Evolutionary conservation across 2,888 invertebrate genomes (phyloP), one percentile per base, ranked within the genome.

Genomic region (Drosophila suboccidentalis): DNA sequence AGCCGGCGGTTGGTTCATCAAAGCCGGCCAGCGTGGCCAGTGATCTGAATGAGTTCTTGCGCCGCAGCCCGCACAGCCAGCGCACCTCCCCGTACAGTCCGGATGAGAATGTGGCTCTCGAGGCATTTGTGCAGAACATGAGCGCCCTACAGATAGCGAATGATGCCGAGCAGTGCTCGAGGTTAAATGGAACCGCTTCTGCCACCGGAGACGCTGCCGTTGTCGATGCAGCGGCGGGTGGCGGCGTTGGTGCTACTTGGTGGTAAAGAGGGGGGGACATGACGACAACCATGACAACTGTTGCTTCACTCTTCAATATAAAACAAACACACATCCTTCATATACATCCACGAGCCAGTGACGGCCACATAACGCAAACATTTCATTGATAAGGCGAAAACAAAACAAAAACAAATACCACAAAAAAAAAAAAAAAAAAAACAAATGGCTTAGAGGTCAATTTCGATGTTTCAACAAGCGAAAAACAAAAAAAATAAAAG

Each of bases 11-110:
- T 6, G 61, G 67, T 57, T 86, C 90, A 1, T 86, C 90, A 1
- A 85, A 89, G 65, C 95, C 95, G 74, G 94, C 95, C 55, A 84
- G 89, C 53, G 89, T 84, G 38, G 82, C 74, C 92, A 94, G 97
- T 84, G 96, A 97, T 93, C 94, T 97, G 84, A 96, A 96, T 92
- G 96, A 97, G 91, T 95, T 96, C 88, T 94, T 96, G 68, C 89
- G 86, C 13, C 82, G 86, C 64, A 87, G 87, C 39, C 89, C 88
- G 75, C 81, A 71, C 65, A 85, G 89, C 71, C 91, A 90, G 60
- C 87, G 92, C 65, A 84, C 91, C 36, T 92, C 92, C n/a, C 92
- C 93, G 4, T 92, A 90, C 71, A 86, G 70, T 41, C 82, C 90
- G 55, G 92, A 92, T 47, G 92, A 92, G 63, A 87, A 70, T 55